Evolutionary conservation across 2,797 vertebrate genomes (phyloP).

Genomic region (Gorsachius magnificus): DNA sequence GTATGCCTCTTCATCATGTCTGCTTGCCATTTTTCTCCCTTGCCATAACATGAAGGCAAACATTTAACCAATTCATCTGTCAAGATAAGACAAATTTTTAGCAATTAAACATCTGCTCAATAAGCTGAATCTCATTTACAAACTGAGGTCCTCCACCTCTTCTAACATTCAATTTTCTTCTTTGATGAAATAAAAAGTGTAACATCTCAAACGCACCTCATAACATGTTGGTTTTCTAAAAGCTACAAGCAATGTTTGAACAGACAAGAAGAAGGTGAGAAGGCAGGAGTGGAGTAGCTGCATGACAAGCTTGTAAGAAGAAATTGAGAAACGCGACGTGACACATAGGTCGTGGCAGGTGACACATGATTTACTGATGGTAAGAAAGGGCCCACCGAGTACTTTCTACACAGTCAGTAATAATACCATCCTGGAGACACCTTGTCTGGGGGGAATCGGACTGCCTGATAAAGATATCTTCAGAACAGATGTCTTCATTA

Average conservation of each 20-base stretch:
- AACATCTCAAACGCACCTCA: not conserved
- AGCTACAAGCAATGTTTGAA: not conserved
- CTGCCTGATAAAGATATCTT: not conserved
- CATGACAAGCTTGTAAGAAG: not conserved
- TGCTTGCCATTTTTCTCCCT: not conserved
- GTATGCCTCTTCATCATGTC: fast-evolving
- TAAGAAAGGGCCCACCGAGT: not conserved
- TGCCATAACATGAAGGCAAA: not conserved
- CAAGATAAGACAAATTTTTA: not conserved
- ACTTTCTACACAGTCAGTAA: not conserved
- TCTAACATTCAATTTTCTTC: not conserved
- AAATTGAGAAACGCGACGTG: not conserved
- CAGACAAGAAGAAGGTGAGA: not conserved
- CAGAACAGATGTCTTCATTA: constrained; percentile 13
- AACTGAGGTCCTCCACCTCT: not conserved
- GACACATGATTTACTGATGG: not conserved
- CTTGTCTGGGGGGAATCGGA: not conserved
- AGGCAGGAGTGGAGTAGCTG: not conserved
- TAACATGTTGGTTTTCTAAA: not conserved
- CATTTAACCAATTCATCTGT: not conserved
- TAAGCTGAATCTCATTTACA: not conserved
- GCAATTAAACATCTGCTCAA: not conserved
- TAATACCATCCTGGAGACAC: not conserved
- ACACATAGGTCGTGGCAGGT: not conserved
- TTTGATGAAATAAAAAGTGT: not conserved